Percentiles rank a stretch among this genome's conserved stretches.
phyloP scores from a whole-genome alignment of 2,888 invertebrate genomes.

The Dicyrtoma fusca region DNA sequence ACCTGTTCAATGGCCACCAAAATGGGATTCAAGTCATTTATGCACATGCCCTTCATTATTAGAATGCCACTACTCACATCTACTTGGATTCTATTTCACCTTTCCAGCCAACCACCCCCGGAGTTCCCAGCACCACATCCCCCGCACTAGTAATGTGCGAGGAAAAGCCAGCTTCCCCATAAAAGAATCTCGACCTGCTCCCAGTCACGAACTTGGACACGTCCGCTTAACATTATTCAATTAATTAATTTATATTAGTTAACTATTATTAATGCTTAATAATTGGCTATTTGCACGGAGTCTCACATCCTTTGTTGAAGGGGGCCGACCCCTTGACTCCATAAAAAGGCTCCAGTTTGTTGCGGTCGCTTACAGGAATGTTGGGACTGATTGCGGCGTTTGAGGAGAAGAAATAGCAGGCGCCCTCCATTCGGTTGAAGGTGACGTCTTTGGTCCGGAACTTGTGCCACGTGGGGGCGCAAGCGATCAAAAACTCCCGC shows the following conservation, averaged over 20 bases:
- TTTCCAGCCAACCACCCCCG: constrained; percentile 60
- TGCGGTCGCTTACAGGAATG: neutral
- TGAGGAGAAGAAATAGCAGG: neutral
- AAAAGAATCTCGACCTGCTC: constrained; percentile 35
- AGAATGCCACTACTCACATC: too few species aligned
- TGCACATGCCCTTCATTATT: too few species aligned
- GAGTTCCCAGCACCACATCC: constrained; percentile 66
- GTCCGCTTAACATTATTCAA: neutral
- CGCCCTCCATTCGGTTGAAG: neutral
- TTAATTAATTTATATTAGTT: too few species aligned
- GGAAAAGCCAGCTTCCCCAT: constrained; percentile 58
- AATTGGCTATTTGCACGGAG: too few species aligned
- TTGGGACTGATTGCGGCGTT: neutral
- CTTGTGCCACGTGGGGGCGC: neutral
- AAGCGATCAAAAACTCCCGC: neutral
- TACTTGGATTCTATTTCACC: too few species aligned
- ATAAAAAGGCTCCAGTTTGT: neutral
- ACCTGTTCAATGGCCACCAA: too few species aligned
- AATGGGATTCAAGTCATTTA: too few species aligned
- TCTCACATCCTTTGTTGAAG: neutral
- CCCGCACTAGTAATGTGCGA: constrained; percentile 56
- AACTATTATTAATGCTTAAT: too few species aligned
- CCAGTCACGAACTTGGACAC: neutral
- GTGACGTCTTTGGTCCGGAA: neutral
- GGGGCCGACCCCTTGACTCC: too few species aligned